A percentile compares a stretch with the other conserved stretches of the same genome.
phyloP scores from a whole-genome alignment of 2,888 invertebrate genomes.

The Lepidochrysops patricia region DNA sequence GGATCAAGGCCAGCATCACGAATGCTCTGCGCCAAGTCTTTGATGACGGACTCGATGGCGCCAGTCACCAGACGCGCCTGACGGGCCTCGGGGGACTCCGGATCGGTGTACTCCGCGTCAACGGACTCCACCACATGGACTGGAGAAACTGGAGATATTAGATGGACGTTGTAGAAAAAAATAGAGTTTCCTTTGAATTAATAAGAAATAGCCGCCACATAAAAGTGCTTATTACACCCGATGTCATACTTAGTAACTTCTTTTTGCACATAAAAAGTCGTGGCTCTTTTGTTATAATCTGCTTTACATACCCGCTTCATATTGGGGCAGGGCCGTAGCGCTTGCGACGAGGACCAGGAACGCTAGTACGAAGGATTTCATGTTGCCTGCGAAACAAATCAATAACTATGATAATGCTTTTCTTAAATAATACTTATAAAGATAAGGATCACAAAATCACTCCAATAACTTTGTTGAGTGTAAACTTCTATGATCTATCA shows the following conservation, averaged over 20 bases:
- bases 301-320: conserved; percentile 11
- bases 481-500: too few relatives aligned
- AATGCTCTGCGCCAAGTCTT: conserved; percentile 32
- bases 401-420: too few relatives aligned
- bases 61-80: conserved; percentile 17
- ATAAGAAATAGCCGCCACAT: too few relatives aligned
- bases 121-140: not conserved
- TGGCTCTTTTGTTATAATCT: not conserved
- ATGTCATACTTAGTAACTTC: not conserved
- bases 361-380: conserved; percentile 33
- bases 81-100: not conserved
- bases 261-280: not conserved
- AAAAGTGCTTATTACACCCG: too few relatives aligned
- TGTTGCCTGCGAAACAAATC: conserved; percentile 26
- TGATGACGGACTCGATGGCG: conserved; percentile 30
- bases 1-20: conserved; percentile 44
- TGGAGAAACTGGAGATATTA: too few relatives aligned
- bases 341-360: conserved; percentile 35
- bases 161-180: too few relatives aligned
- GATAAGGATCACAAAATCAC: too few relatives aligned
- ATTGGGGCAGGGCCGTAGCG: conserved; percentile 30
- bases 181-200: too few relatives aligned
- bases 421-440: too few relatives aligned
- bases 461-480: too few relatives aligned
- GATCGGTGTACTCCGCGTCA: too few relatives aligned